Percentiles rank a stretch among this genome's conserved stretches.
Conservation (phyloP, 2,113 vertebrate genomes). For the Corythaixoides concolor region DNA sequence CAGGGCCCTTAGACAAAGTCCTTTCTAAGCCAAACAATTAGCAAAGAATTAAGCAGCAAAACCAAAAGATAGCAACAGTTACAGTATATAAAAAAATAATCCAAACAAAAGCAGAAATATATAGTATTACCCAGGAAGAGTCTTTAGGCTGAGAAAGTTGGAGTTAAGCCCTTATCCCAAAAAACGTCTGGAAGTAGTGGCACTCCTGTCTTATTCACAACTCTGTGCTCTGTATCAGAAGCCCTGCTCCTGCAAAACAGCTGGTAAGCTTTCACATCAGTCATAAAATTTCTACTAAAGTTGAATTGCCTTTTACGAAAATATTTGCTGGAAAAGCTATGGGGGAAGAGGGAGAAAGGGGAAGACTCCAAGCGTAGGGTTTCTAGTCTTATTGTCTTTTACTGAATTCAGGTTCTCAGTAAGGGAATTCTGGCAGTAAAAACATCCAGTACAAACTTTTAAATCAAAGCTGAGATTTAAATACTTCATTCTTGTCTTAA, state of each 20-base stretch:
- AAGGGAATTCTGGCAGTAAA: not conserved
- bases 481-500: not conserved
- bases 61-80: not conserved
- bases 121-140: not conserved
- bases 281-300: not conserved
- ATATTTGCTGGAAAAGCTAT: not conserved
- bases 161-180: not conserved
- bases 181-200: not conserved
- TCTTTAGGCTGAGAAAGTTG: not conserved
- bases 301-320: not conserved
- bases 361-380: not conserved
- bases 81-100: not conserved
- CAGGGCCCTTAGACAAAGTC: not conserved
- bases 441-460: not conserved
- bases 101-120: not conserved
- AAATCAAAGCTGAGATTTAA: slow-evolving; percentile 9
- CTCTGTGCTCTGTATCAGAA: fast-evolving
- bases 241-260: not conserved
- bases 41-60: not conserved
- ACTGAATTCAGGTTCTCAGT: not conserved
- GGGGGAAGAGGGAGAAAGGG: not conserved
- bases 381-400: not conserved
- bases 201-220: not conserved
- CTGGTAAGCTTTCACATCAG: not conserved
- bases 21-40: not conserved